Conservation (phyloP, 2,888 invertebrate genomes). For the Temnothorax ravouxi region DNA sequence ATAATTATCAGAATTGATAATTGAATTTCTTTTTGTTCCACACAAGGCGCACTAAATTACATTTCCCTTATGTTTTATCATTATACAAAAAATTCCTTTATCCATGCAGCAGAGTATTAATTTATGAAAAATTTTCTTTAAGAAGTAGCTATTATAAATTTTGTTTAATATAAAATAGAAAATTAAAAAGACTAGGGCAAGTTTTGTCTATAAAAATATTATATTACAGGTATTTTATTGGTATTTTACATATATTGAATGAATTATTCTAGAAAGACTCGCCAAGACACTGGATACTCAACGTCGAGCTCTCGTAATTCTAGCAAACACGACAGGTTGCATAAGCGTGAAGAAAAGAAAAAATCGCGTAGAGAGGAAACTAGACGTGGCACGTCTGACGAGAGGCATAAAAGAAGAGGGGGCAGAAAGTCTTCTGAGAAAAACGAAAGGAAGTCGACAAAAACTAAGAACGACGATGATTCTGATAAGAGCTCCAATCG, state of each 20-base stretch:
- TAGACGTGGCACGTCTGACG: slow-evolving; percentile 68
- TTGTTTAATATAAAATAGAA: not conserved
- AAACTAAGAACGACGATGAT: slow-evolving; percentile 67
- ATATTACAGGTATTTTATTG: not conserved
- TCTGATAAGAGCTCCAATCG: slow-evolving; percentile 74
- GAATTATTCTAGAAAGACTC: slow-evolving; percentile 81
- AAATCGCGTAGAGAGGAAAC: slow-evolving; percentile 71
- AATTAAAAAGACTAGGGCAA: not conserved
- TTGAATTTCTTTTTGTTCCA: not conserved
- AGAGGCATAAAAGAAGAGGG: slow-evolving; percentile 59
- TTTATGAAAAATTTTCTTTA: too few species aligned
- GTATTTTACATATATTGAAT: not conserved
- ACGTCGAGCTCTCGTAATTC: slow-evolving; percentile 90
- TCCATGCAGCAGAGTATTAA: too few species aligned
- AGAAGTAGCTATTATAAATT: not conserved
- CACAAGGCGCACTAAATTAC: too few species aligned
- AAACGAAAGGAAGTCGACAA: slow-evolving; percentile 58
- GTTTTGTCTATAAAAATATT: not conserved
- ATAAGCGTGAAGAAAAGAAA: slow-evolving; percentile 76
- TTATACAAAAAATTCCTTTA: too few species aligned
- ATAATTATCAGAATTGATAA: not conserved
- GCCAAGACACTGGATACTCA: slow-evolving; percentile 91
- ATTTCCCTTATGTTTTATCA: too few species aligned
- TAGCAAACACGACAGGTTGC: slow-evolving; percentile 79
- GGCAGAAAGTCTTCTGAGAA: slow-evolving; percentile 65